Base-by-base conservation (phyloP, 2,113 vertebrate genomes). In the Motacilla tschutschensis region DNA sequence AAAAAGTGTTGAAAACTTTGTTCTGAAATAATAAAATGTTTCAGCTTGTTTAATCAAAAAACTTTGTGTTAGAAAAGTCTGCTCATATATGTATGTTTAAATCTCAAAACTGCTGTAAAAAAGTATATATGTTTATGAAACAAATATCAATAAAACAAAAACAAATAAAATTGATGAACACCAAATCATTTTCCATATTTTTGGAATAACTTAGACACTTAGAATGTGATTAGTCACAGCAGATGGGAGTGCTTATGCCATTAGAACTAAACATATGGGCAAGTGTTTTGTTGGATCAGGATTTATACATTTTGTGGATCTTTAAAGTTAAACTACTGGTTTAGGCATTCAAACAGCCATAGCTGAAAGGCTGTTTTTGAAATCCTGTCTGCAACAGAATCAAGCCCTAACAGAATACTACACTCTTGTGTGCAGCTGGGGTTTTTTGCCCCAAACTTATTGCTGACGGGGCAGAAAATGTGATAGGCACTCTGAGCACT, bases 261-360 rank as follows among this genome's bases (percentile, higher is more conserved):
- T 92, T 91, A 92, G 59, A 89, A 54, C 46, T 62, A 87, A 93
- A 44, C 83, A 94, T 83, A 89, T 67, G 72, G 86, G n/a, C 21
- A 85, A 94, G 44, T 66, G 38, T 89, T 93, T 80, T 59, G 58
- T 75, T 87, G 77, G 79, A 91, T 85, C 2, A 2, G 46, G 58
- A 74, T 89, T 87, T 91, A 67, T 85, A 47, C n/a, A 48, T 84
- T 84, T 67, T 70, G 53, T 67, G 36, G 51, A 51, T 87, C 50
- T 87, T 33, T 67, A n/a, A 40, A 79, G 41, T 40, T 63, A 74
- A 93, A 77, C 66, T 60, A 53, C 29, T 64, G 53, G 46, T 81
- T 83, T 29, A 85, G 25, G 16, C 31, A 41, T 67, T 85, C 69
- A 33, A 41, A 29, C 11, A 87, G n/a, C 10, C 24, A 31, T 28